Evolutionary conservation across 2,113 vertebrate species (phyloP).

Genomic region (Pagrus major): DNA sequence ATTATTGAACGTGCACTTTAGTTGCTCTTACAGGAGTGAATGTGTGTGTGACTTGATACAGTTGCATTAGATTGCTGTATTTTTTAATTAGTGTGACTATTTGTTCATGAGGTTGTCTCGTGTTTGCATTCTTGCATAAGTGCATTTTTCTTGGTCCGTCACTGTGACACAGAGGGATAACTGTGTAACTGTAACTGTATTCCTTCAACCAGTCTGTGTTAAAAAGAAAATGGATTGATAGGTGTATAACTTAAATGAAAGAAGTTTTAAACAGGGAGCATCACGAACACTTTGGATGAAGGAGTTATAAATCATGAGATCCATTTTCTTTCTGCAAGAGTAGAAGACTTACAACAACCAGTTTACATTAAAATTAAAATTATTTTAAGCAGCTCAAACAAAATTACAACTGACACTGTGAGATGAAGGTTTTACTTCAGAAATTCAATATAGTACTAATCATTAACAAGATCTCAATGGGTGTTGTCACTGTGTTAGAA

Average conservation of each 20-base stretch:
- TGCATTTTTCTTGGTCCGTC: not conserved
- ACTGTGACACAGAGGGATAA: too few relatives aligned
- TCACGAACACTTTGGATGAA: not conserved
- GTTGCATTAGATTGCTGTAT: too few relatives aligned
- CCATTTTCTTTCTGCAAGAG: not conserved
- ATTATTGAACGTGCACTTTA: slow-evolving; percentile 10
- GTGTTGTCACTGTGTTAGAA: not conserved
- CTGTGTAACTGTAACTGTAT: not conserved
- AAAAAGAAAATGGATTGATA: not conserved
- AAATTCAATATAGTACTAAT: not conserved
- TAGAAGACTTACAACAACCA: not conserved
- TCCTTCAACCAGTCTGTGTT: not conserved
- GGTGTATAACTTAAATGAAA: not conserved
- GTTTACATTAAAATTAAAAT: not conserved
- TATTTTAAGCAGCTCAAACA: not conserved
- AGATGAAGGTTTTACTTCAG: not conserved
- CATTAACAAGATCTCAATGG: not conserved
- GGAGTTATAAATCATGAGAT: not conserved
- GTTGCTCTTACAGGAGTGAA: not conserved
- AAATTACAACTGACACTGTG: not conserved
- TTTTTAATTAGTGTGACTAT: slow-evolving; percentile 20
- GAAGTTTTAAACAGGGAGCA: not conserved
- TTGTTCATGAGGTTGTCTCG: slow-evolving; percentile 11
- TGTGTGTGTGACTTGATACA: too few relatives aligned
- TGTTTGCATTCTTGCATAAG: not conserved